Evolutionary conservation across 2,888 invertebrate genomes (phyloP).

Genomic region (Latrodectus elegans): DNA sequence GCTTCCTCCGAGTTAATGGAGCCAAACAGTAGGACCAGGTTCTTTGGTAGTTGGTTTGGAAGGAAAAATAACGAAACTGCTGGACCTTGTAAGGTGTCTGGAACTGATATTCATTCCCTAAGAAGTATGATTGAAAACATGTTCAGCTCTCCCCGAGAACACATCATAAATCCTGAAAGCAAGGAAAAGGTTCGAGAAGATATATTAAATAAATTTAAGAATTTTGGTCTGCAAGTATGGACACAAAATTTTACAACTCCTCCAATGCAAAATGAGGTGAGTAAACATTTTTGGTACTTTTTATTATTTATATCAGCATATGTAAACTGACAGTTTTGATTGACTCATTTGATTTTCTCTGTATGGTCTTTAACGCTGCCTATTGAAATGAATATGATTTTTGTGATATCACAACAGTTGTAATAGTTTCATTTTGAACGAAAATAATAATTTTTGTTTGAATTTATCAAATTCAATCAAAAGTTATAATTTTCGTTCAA

Average conservation of each 20-base stretch:
- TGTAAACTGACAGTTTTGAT: no score
- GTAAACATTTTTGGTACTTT: neutral
- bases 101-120: constrained; percentile 61
- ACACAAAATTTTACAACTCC: constrained; percentile 66
- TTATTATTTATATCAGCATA: no score
- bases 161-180: constrained; percentile 36
- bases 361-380: no score
- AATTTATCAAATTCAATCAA: no score
- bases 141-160: constrained; percentile 62
- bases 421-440: no score
- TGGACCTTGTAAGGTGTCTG: constrained; percentile 56
- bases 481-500: no score
- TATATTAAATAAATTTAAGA: constrained; percentile 52
- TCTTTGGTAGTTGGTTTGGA: constrained; percentile 54
- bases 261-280: constrained; percentile 36
- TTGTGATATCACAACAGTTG: no score
- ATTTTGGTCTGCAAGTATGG: constrained; percentile 65
- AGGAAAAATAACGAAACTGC: constrained; percentile 24
- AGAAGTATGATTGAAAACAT: constrained; percentile 67
- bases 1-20: constrained; percentile 25
- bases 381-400: no score
- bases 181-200: constrained; percentile 65
- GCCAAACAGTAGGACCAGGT: neutral
- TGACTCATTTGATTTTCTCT: no score
- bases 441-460: no score